A percentile compares a stretch with the other conserved stretches of the same genome.
phyloP scores from a whole-genome alignment of 2,113 vertebrate species.

The Drymodes brunneopygia region DNA sequence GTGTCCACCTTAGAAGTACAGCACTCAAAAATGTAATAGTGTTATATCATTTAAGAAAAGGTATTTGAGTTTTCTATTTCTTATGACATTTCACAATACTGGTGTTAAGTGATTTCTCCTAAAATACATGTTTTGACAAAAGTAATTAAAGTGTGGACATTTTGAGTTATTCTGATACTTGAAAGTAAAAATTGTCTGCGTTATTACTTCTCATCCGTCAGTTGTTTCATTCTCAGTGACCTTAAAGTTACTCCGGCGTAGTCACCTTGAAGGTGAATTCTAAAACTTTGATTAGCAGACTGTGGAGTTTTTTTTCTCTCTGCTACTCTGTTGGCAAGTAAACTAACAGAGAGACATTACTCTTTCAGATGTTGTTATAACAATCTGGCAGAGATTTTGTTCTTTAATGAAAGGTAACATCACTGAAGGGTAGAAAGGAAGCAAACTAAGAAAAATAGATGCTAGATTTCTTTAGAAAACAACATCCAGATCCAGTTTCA shows the following conservation, averaged over 20 bases:
- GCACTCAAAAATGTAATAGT: slow-evolving; percentile 7
- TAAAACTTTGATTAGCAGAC: slow-evolving; percentile 31
- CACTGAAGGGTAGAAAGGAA: not conserved
- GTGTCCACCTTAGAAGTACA: not conserved
- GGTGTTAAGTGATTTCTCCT: slow-evolving; percentile 30
- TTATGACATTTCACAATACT: slow-evolving; percentile 50
- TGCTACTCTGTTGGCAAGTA: not conserved
- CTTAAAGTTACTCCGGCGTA: slow-evolving; percentile 42
- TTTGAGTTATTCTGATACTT: slow-evolving; percentile 67
- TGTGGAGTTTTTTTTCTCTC: not conserved
- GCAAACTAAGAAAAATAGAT: not conserved
- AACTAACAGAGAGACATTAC: not conserved
- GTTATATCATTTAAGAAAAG: slow-evolving; percentile 25
- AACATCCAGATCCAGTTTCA: not conserved
- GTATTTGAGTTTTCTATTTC: slow-evolving; percentile 57
- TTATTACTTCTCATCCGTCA: slow-evolving; percentile 55
- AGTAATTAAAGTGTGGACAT: slow-evolving; percentile 62
- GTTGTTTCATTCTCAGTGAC: slow-evolving; percentile 34
- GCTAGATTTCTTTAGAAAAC: not conserved
- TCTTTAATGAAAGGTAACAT: not conserved
- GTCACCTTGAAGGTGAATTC: slow-evolving; percentile 52
- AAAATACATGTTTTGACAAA: slow-evolving; percentile 62
- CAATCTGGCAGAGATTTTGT: not conserved
- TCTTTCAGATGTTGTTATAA: not conserved
- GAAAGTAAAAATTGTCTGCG: slow-evolving; percentile 29